Evolutionary conservation across 2,797 vertebrate species (phyloP).

Genomic region (Philypnodon macrostomus): DNA sequence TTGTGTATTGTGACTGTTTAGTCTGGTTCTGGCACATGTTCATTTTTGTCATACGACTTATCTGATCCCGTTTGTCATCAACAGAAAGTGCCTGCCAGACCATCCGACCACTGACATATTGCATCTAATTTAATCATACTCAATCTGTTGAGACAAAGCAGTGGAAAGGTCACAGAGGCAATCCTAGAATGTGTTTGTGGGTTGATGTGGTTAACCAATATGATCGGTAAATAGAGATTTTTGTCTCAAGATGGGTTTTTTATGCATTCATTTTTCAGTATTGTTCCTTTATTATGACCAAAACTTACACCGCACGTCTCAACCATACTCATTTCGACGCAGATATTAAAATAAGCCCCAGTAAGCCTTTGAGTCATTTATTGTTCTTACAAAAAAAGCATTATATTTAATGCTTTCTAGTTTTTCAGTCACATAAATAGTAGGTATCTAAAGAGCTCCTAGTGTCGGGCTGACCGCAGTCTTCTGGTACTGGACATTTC

Average conservation of each 20-base stretch:
- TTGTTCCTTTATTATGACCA: too few species aligned
- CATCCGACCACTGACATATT: constrained; percentile 28
- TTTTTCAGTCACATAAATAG: constrained; percentile 54
- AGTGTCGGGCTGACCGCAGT: constrained; percentile 31
- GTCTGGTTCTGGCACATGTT: too few species aligned
- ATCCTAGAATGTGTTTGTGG: too few species aligned
- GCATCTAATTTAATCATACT: constrained; percentile 24
- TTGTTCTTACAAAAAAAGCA: constrained; percentile 47
- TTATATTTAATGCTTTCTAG: constrained; percentile 38
- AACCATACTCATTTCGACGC: too few species aligned
- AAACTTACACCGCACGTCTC: too few species aligned
- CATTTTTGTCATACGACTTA: not conserved
- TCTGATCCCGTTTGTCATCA: constrained; percentile 35
- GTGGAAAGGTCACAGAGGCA: not conserved
- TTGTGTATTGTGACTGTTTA: constrained; percentile 8
- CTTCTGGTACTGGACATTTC: constrained; percentile 9
- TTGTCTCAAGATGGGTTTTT: too few species aligned
- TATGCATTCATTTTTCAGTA: too few species aligned
- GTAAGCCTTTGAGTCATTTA: constrained; percentile 57
- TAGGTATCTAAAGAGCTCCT: constrained; percentile 29
- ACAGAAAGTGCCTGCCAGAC: constrained; percentile 21
- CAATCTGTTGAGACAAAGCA: constrained; percentile 19
- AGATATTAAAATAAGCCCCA: too few species aligned
- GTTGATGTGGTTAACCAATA: too few species aligned
- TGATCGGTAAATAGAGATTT: too few species aligned